Percentiles rank a stretch among this genome's conserved stretches.
phyloP scores from a whole-genome alignment of 2,888 invertebrate genomes.

The Hypomecis punctinalis region DNA sequence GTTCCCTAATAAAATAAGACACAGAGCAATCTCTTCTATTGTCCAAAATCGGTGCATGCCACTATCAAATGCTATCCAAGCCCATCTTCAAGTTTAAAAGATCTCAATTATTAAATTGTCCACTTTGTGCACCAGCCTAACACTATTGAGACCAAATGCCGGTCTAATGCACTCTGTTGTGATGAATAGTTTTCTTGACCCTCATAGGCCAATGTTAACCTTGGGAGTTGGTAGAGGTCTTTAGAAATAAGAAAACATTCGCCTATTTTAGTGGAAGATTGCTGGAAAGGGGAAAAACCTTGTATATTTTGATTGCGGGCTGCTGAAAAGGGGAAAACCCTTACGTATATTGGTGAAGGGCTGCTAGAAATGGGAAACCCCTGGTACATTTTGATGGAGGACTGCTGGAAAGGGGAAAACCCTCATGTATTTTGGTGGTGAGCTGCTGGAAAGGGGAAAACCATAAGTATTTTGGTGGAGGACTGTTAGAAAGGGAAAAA shows the following conservation, averaged over 20 bases:
- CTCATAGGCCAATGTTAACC: slow-evolving; percentile 4
- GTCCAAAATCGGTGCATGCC: slow-evolving; percentile 1
- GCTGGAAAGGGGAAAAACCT: not conserved
- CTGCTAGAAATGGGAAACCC: no score
- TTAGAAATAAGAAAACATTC: not conserved
- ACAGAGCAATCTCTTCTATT: not conserved
- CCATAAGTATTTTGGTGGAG: no score
- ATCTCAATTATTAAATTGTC: slow-evolving; percentile 31
- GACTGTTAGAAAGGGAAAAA: no score
- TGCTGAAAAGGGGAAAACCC: no score
- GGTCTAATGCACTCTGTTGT: slow-evolving; percentile 3
- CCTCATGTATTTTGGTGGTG: not conserved
- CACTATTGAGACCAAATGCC: slow-evolving; percentile 21
- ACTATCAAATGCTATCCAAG: slow-evolving; percentile 6
- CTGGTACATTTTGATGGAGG: no score
- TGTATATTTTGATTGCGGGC: not conserved
- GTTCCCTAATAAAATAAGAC: not conserved
- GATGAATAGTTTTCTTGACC: slow-evolving; percentile 7
- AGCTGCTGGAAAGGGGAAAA: no score
- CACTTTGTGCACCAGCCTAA: slow-evolving; percentile 37
- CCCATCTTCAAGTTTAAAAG: slow-evolving; percentile 3
- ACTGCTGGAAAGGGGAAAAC: not conserved
- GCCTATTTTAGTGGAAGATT: no score
- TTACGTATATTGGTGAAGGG: no score
- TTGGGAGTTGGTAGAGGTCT: slow-evolving; percentile 2